These are phyloP conservation scores for Hippocampus guttulatus DNA, from an alignment of 2,113 vertebrate genomes.

Conservation along the genomic window DNA sequence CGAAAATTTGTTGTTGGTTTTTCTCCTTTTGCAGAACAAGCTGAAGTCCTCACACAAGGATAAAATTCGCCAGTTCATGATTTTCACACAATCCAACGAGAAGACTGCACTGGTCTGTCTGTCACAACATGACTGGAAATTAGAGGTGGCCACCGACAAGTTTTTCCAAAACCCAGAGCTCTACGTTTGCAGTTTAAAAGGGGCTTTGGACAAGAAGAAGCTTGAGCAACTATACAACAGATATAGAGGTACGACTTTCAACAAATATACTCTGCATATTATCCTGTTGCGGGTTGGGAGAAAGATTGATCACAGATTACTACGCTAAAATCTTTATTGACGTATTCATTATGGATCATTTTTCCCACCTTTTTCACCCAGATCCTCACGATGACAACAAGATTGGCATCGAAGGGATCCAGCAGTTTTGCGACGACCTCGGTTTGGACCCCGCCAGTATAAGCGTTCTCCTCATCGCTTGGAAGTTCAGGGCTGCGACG, in stretches of 20 bases:
- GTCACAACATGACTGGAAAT: slow-evolving; percentile 98
- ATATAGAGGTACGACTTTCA: slow-evolving; percentile 82
- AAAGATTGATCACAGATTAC: not conserved
- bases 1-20: not conserved
- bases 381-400: slow-evolving; percentile 95
- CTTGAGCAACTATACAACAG: slow-evolving; percentile 94
- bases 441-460: slow-evolving; percentile 86
- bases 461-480: slow-evolving; percentile 88
- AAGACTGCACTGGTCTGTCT: slow-evolving; percentile 95
- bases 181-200: slow-evolving; percentile 89
- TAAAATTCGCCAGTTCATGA: slow-evolving; percentile 99
- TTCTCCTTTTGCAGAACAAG: slow-evolving; percentile 84
- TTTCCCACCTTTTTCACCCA: slow-evolving; percentile 35
- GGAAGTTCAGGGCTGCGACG: slow-evolving; percentile 92
- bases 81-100: slow-evolving; percentile 97
- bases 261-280: not conserved
- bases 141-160: slow-evolving; percentile 98
- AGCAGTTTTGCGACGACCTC: slow-evolving; percentile 91
- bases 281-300: not conserved
- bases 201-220: slow-evolving; percentile 89
- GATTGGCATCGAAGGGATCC: slow-evolving; percentile 91
- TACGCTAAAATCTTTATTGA: not conserved
- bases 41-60: slow-evolving; percentile 99
- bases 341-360: not conserved
- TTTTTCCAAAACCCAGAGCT: slow-evolving; percentile 98